These are phyloP conservation scores for Protobothrops flavoviridis DNA, from an alignment of 2,113 vertebrate genomes.

Conservation along the genomic window DNA sequence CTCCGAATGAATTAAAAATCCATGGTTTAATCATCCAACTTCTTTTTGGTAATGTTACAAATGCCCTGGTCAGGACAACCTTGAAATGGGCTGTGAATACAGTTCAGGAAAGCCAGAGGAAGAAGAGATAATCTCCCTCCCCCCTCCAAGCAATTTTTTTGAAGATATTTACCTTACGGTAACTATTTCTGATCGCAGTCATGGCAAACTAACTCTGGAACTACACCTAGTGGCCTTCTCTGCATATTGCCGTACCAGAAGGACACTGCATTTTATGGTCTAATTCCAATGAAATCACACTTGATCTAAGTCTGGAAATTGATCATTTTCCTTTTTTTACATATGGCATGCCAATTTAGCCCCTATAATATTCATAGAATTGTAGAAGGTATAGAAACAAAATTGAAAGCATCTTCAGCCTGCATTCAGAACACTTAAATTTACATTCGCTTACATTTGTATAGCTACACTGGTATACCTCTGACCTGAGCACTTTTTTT, in stretches of 20 bases:
- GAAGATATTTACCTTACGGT: constrained; percentile 37
- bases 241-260: constrained; percentile 28
- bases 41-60: background rate
- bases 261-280: background rate
- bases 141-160: constrained; percentile 6
- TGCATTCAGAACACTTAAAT: accelerated
- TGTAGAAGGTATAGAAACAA: background rate
- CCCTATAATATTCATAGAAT: background rate
- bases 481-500: background rate
- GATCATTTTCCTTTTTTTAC: background rate
- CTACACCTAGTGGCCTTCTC: constrained; percentile 60
- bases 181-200: background rate
- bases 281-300: background rate
- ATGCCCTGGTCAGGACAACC: background rate
- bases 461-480: background rate
- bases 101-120: constrained; percentile 35
- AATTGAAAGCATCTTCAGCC: background rate
- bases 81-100: constrained; percentile 22
- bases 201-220: constrained; percentile 42
- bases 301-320: background rate
- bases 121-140: background rate
- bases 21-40: background rate
- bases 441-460: background rate
- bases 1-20: background rate
- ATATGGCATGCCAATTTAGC: background rate